Base-by-base conservation (phyloP, 2,113 vertebrate genomes). In the Bagarius yarrelli region DNA sequence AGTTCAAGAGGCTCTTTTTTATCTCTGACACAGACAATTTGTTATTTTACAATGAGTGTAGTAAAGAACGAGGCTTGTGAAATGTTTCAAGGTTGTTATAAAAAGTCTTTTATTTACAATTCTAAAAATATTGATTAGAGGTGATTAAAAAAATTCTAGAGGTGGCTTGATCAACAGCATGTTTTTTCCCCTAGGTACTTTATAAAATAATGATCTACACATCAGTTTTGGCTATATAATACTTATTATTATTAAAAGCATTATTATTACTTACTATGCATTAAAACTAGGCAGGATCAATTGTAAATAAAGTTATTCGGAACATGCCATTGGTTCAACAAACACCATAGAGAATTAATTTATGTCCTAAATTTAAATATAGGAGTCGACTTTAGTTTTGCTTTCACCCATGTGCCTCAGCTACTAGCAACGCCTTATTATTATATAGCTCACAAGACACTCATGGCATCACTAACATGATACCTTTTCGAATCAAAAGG, bases 401-500 rank as follows among this genome's bases (percentile, higher is more conserved):
- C 27, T 60, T 55, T 63, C 8, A 70, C 25, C 70, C 66, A 15
- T 71, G 32, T 72, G 52, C 44, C 55, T 53, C 56, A 80, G 36
- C 81, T 75, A 64, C 25, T 76, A 57, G 18, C 44, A 63, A 36
- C 47, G 80, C 82, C 40, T 74, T 78, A 70, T 75, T 76, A 72
- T 75, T 76, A 72, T 67, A 84, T 78, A 59, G 27, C 61, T 78
- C 85, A 83, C 66, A 78, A 90, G 88, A 89, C 88, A 87, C 87
- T 80, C 78, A 52, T 90, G 87, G 89, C 84, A 80, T 84, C 87
- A 84, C 87, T 88, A 85, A 87, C 84, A 70, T 86, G 18, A 8
- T 84, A 85, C 86, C 87, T 83, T 81, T 87, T 81, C 89, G 91
- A 85, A 87, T 88, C 89, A 85, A 87, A 85, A 84, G 87, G 84